A percentile compares a stretch with the other conserved stretches of the same genome.
Evolutionary conservation across 2,888 invertebrate species (phyloP).

Genomic region (Physocephala rufipes): DNA sequence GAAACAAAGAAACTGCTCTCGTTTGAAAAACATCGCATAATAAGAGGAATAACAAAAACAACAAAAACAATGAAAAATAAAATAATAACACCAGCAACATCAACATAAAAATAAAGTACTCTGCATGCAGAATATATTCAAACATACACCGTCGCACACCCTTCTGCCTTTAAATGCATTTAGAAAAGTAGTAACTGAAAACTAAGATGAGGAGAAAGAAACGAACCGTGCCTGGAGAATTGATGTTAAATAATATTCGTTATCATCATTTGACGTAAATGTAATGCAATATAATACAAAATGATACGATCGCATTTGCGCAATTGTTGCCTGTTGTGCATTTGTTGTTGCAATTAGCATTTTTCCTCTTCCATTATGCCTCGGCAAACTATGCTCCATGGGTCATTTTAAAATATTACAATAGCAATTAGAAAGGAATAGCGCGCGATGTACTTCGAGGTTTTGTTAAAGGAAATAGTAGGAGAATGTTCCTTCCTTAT

Average conservation of each 20-base stretch:
- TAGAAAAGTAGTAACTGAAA: background rate
- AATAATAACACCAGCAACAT: slow-evolving; percentile 4
- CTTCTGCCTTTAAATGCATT: background rate
- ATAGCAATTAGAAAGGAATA: too few relatives aligned
- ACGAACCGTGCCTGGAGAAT: slow-evolving; percentile 40
- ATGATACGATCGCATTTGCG: slow-evolving; percentile 32
- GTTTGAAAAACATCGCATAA: slow-evolving; percentile 33
- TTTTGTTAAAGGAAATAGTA: too few relatives aligned
- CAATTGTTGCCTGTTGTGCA: too few relatives aligned
- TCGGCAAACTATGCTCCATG: too few relatives aligned
- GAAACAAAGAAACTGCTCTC: slow-evolving; percentile 33
- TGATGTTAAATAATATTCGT: slow-evolving; percentile 65
- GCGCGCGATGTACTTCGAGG: too few relatives aligned
- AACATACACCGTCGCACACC: slow-evolving; percentile 3
- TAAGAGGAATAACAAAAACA: slow-evolving; percentile 21
- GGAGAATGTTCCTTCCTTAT: too few relatives aligned
- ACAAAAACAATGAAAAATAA: background rate
- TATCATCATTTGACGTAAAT: slow-evolving; percentile 53
- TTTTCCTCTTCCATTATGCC: background rate
- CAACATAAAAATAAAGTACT: slow-evolving; percentile 21
- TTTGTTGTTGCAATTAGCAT: slow-evolving; percentile 14
- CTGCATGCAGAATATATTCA: background rate
- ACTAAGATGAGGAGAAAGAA: background rate
- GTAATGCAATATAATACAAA: slow-evolving; percentile 29
- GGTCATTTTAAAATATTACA: too few relatives aligned